Evolutionary conservation across 2,888 invertebrate species (phyloP).

Genomic region (Harmothoe impar): DNA sequence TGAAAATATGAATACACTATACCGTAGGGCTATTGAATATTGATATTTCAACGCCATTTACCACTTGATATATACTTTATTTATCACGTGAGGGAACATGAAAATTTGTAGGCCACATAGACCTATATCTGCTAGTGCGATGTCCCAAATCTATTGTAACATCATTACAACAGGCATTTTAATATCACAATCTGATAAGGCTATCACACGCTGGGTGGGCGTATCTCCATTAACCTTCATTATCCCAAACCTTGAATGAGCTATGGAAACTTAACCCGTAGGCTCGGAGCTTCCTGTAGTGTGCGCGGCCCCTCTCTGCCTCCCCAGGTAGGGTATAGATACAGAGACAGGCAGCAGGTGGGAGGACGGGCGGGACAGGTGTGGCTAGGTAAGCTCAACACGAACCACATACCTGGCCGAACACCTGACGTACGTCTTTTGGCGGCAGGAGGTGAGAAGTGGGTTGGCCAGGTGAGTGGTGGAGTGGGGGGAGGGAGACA

Average conservation of each 20-base stretch:
- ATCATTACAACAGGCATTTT: neutral
- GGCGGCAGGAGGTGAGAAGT: constrained; percentile 25
- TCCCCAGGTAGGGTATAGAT: neutral
- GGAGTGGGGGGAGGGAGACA: neutral
- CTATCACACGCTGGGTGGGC: constrained; percentile 15
- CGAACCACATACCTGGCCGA: neutral
- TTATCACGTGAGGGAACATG: too few species aligned
- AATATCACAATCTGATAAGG: constrained; percentile 16
- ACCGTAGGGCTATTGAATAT: too few species aligned
- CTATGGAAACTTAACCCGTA: neutral
- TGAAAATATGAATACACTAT: too few species aligned
- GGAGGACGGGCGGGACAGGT: constrained; percentile 13
- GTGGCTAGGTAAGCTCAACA: neutral
- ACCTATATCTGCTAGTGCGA: too few species aligned
- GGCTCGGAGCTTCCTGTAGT: neutral
- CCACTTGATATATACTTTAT: too few species aligned
- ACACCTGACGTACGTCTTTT: constrained; percentile 42
- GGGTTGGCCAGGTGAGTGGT: constrained; percentile 19
- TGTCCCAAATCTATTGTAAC: too few species aligned
- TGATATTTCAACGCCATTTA: too few species aligned
- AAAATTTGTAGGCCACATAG: too few species aligned
- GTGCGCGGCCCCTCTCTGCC: neutral
- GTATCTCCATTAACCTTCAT: constrained; percentile 29
- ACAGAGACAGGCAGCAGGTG: neutral
- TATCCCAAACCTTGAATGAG: neutral